Base-by-base conservation (phyloP, 2,888 invertebrate genomes). In the Sicus ferrugineus region DNA sequence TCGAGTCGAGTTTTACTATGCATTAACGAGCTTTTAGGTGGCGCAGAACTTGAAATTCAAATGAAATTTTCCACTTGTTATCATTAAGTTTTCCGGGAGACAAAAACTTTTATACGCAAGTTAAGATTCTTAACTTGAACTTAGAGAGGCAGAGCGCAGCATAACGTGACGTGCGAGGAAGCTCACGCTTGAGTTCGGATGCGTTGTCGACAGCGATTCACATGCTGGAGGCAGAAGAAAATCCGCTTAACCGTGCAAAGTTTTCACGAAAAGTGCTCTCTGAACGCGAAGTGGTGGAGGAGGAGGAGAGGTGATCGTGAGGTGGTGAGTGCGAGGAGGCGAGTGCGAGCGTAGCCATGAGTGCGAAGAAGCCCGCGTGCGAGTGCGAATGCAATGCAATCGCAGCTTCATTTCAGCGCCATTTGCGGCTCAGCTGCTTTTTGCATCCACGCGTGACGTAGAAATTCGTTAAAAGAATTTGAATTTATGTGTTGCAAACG, bases 121-220 rank as follows among this genome's bases (percentile, higher is more conserved):
- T 56, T 56, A 23, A n/a, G 56, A 21, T 56, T 26, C 56, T 56
- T 56, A 56, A n/a, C 56, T 56, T 56, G 30, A 30, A 56, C 56
- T 56, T 56, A 26, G 30, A 26, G 16, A 56, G 16, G n/a, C n/a
- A 16, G 3, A 42, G 19, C n/a, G 28, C 30, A 26, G 30, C 28
- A 56, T 56, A 23, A 23, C 23, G 54, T 26, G 23, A 21, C 38
- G n/a, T n/a, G n/a, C n/a, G n/a, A n/a, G n/a, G n/a, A n/a, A n/a
- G n/a, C n/a, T n/a, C n/a, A n/a, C n/a, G n/a, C n/a, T 38, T 38
- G 7, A 9, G 38, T 38, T 38, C 11, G 11, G 11, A 54, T n/a
- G 56, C 56, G 56, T 26, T 56, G 56, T 30, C 56, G n/a, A 16
- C 56, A 56, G 30, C 30, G n/a, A n/a, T n/a, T n/a, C 19, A 5